Evolutionary conservation across 2,888 invertebrate species (phyloP), one percentile per base, ranked within the genome.

Genomic region (Eueremaeus valkanovi): DNA sequence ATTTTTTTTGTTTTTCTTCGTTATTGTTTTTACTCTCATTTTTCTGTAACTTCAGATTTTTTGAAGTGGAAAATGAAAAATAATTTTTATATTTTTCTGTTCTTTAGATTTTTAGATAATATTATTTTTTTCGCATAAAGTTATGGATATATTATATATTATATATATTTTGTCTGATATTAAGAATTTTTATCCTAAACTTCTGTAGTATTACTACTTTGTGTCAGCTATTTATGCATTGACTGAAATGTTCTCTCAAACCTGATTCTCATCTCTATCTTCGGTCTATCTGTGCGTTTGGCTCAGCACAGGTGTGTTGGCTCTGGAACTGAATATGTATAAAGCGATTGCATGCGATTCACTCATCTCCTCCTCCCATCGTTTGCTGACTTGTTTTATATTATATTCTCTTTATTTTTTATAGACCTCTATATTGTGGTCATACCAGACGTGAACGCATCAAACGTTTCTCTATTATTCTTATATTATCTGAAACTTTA

Each of bases 341-440:
- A 61, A 66, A 66, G 24, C 66, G 40, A 66, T 66, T 66, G 61
- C 61, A 61, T 66, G 66, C 66, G 21, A 66, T 66, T 18, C 33
- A 36, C 36, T 66, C 66, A 66, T 66, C 66, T 66, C 66, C 66
- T 66, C 66, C 66, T 66, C 66, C 66, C 66, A 66, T 66, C 66
- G n/a, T 66, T 63, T 66, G 66, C 36, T 66, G 66, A 66, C 36
- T 66, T 66, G 36, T 66, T 66, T 66, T 66, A 31, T 66, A 61
- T 61, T 18, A 61, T 61, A 29, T 29, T 31, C 1, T 29, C 6
- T 29, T 27, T 55, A 29, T n/a, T 16, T 29, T 29, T 9, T 8
- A 29, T 11, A 5, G 9, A 31, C 13, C 2, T 61, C 2, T 31
- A 61, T 31, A 13, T 61, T 61, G 61, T 61, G 61, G 61, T 61